phyloP scores from a whole-genome alignment of 1,140 invertebrate genomes.

The Plutomurus gul region DNA sequence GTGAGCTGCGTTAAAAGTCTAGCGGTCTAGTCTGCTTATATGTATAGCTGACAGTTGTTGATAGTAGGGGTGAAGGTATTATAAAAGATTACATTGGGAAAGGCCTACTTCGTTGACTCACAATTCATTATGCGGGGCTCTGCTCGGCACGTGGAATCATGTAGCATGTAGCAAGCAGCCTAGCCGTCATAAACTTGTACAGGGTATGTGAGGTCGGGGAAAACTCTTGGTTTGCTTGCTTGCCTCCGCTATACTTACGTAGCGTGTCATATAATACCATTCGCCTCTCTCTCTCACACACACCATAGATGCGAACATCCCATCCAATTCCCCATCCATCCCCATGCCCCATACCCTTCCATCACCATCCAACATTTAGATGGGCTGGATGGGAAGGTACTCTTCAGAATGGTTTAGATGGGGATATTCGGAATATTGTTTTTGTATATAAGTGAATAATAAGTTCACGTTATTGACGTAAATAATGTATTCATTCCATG shows the following conservation, averaged over 20 bases:
- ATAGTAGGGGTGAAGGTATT: constrained; percentile 44
- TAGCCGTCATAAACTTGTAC: constrained; percentile 51
- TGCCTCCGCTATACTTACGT: not conserved
- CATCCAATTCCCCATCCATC: too few relatives aligned
- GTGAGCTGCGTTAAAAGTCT: not conserved
- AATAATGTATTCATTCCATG: too few relatives aligned
- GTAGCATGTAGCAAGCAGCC: too few relatives aligned
- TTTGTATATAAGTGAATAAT: too few relatives aligned
- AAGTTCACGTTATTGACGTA: too few relatives aligned
- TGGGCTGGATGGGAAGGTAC: too few relatives aligned
- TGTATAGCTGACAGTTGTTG: constrained; percentile 26
- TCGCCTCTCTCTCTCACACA: not conserved
- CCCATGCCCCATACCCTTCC: too few relatives aligned
- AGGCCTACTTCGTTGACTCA: constrained; percentile 44
- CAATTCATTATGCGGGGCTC: constrained; percentile 48
- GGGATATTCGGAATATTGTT: too few relatives aligned
- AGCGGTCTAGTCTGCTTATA: not conserved
- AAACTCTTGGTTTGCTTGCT: constrained; percentile 40
- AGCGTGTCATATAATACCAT: constrained; percentile 2
- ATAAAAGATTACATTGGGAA: constrained; percentile 50
- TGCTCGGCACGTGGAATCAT: constrained; percentile 52
- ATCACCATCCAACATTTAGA: too few relatives aligned
- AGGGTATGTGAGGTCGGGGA: constrained; percentile 53
- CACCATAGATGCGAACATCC: too few relatives aligned
- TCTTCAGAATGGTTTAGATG: too few relatives aligned